phyloP scores from a whole-genome alignment of 1,140 invertebrate genomes.

The Pogonus chalceus region DNA sequence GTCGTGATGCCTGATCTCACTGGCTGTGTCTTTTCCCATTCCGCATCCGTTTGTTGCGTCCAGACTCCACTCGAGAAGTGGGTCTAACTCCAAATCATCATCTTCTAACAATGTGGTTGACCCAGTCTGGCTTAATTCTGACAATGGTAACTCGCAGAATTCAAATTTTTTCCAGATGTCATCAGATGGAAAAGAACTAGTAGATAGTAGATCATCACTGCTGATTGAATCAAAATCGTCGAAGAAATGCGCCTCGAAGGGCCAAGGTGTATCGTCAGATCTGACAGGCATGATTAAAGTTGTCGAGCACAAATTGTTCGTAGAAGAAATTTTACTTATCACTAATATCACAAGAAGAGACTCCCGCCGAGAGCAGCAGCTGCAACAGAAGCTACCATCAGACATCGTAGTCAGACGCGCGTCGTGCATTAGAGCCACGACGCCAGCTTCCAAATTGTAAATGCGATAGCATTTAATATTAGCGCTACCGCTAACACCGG shows the following conservation, averaged over 20 bases:
- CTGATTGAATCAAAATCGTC: not conserved
- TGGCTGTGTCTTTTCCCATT: slow-evolving; percentile 4
- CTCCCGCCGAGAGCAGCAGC: slow-evolving; percentile 30
- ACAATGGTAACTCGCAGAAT: slow-evolving; percentile 15
- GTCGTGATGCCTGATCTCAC: slow-evolving; percentile 46
- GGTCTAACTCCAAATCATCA: slow-evolving; percentile 12
- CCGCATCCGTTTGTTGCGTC: not conserved
- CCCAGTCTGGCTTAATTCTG: not conserved
- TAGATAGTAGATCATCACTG: not conserved
- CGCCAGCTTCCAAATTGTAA: not conserved
- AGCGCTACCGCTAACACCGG: not conserved
- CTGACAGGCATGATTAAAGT: slow-evolving; percentile 13
- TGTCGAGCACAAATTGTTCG: slow-evolving; percentile 10
- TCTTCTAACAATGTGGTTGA: slow-evolving; percentile 9
- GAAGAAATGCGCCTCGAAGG: not conserved
- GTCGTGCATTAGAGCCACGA: not conserved
- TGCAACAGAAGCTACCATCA: slow-evolving; percentile 24
- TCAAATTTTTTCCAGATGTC: slow-evolving; percentile 32
- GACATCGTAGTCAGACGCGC: not conserved
- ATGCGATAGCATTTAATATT: not conserved
- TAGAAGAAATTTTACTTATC: slow-evolving; percentile 16
- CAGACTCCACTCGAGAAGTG: not conserved
- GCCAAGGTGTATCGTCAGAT: not conserved
- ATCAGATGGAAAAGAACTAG: slow-evolving; percentile 18
- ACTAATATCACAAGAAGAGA: slow-evolving; percentile 34